Base-by-base conservation (phyloP, 2,888 invertebrate species). In the Meganola albula region DNA sequence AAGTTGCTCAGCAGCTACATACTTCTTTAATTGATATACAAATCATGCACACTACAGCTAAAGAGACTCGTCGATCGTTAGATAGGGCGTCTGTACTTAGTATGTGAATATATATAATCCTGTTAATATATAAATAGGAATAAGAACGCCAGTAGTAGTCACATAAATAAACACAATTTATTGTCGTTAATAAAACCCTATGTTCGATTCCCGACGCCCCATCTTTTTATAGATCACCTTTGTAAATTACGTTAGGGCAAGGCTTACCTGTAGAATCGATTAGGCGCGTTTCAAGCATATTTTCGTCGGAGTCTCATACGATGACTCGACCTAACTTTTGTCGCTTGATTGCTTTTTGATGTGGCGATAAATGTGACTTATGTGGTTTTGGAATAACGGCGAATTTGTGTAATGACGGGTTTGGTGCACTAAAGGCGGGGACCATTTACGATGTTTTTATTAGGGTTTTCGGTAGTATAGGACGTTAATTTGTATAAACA, bases 291-390 rank as follows among this genome's bases (percentile, higher is more conserved):
- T 68, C 68, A 53, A 66, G 70, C 55, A 62, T 67, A 68, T 67
- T 74, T 63, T 61, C 52, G 62, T 52, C 36, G 48, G 56, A 62
- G 63, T 59, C 58, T 68, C 63, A 59, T 58, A 53, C 64, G 67
- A 72, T 74, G 75, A 73, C 69, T 73, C 67, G 76, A 46, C 62
- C 58, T 50, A 62, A 71, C 74, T 71, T 78, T 79, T 82, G 84
- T 83, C 74, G 67, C 73, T 71, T 83, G 83, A 83, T 84, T 77
- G 69, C 79, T 77, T 84, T 84, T 84, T 83, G 84, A 84, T 83
- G 84, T 65, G 64, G 79, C 79, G 78, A 75, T 76, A 78, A 79
- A 80, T 78, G 84, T 84, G 84, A 82, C 83, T 83, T 83, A 83
- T 77, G 83, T 69, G 82, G 83, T 77, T 74, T 71, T 58, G 58